Percentiles rank a stretch among this genome's conserved stretches.
Conservation (phyloP, 2,888 invertebrate genomes). For the Gymnocheta viridis region DNA sequence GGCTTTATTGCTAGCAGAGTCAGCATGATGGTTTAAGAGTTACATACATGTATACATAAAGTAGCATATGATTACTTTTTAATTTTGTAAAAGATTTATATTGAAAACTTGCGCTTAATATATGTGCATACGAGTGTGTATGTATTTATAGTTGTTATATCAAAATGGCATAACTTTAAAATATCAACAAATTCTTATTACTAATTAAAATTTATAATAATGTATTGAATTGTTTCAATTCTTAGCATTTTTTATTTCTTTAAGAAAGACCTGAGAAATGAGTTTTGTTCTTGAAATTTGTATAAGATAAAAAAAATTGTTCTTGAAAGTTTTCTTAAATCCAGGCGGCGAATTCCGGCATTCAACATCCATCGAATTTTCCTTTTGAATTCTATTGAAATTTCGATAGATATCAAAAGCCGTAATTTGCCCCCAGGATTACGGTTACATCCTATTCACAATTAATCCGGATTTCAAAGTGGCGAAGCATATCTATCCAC, state of each 20-base stretch:
- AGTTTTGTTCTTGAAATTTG: background rate
- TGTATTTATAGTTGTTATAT: background rate
- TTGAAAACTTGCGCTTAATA: conserved; percentile 58
- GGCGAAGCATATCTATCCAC: too few species aligned
- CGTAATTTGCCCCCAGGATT: too few species aligned
- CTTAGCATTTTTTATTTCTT: background rate
- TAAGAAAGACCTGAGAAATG: background rate
- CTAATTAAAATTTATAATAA: background rate
- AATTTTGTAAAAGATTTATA: background rate
- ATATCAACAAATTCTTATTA: background rate
- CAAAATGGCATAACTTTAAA: conserved; percentile 50
- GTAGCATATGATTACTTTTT: background rate
- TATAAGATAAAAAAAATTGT: background rate
- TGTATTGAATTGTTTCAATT: conserved; percentile 3
- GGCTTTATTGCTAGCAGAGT: background rate
- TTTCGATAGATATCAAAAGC: too few species aligned
- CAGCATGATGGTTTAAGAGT: conserved; percentile 28
- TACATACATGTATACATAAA: background rate
- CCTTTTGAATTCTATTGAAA: too few species aligned
- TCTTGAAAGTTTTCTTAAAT: conserved; percentile 24
- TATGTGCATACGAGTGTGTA: too few species aligned
- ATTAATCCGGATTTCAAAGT: too few species aligned
- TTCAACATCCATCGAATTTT: too few species aligned
- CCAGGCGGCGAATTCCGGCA: background rate
- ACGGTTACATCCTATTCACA: too few species aligned